Evolutionary conservation across 2,797 vertebrate species (phyloP), one percentile per base, ranked within the genome.

Genomic region (Bovichtus diacanthus): DNA sequence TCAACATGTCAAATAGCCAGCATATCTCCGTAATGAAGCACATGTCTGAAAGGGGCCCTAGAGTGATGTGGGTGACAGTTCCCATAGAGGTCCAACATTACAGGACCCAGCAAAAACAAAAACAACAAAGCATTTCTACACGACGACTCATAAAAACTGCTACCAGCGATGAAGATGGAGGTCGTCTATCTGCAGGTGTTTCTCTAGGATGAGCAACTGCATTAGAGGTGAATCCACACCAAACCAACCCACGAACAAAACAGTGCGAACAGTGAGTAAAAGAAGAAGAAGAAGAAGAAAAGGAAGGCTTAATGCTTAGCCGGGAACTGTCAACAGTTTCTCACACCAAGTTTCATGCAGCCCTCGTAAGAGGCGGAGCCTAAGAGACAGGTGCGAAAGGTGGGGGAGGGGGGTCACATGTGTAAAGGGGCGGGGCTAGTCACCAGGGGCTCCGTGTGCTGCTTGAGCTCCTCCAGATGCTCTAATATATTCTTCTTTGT

Each of bases 401-500:
- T 73, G 13, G 5, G 47, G 88, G 92, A 93, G 93, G 94, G 84
- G 94, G 95, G 94, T 87, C 96, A 96, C 90, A 79, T 95, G 95
- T 94, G 95, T 93, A 92, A 94, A 83, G 86, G 89, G 96, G 95
- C 88, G 95, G 95, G 95, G 95, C 97, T 97, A 98, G 96, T 99
- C 98, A 99, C 98, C 98, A 97, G 95, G 95, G 97, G 96, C 94
- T 98, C 96, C 95, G 96, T 95, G 95, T 96, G 96, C 94, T 96
- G 97, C 97, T 98, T 98, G 97, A 99, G 96, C 96, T 99, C 97
- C 96, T 99, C 97, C 96, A 99, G 98, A 96, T 99, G 98, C 88
- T 97, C 97, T 99, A 99, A 97, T 95, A 99, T 98, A 97, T 99
- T 99, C 98, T 99, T 99, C 98, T 99, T 99, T 95, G 98, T 99